Base-by-base conservation (phyloP, 2,888 invertebrate genomes). In the Drosophila lacicola region DNA sequence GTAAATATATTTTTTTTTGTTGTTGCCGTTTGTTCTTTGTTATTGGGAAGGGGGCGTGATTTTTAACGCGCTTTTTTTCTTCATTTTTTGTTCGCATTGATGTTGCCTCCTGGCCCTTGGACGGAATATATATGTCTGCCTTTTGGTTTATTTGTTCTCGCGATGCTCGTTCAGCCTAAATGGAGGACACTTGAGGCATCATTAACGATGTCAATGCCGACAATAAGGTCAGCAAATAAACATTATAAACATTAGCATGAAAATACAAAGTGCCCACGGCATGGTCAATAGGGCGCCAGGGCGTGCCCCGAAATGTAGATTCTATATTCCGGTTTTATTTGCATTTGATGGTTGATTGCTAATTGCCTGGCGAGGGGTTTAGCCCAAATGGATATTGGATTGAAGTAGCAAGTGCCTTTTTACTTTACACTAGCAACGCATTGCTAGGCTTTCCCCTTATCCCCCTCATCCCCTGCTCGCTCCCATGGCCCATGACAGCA, bases 181-280 rank as follows among this genome's bases (percentile, higher is more conserved):
- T 88, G 87, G 89, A 83, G 89, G 72, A 88, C 73, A 83, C 83
- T 84, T 87, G 65, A 75, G 87, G 84, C 83, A 84, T 84, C 83
- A 80, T 88, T 83, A 83, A 88, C 83, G 83, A 88, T 88, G 83
- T 86, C 83, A 83, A 83, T 86, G 83, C 68, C 65, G 62, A 70
- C 81, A 81, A 81, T 81, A 84, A 81, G 81, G 81, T 70, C 81
- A 70, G 74, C 78, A 66, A 70, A 81, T 78, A 68, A 74, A 81
- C 74, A 72, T 71, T 74, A 65, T 81, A 71, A 74, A 78, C 76
- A 79, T 78, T 71, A 58, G 73, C 63, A 60, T 61, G 55, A 54
- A 63, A 64, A 57, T 54, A 53, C 53, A 68, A 77, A 78, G 49
- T 72, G 68, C 57, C 55, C 9, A 61, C 39, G 61, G 36, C 13